Evolutionary conservation across 2,888 invertebrate species (phyloP), one percentile per base, ranked within the genome.

Genomic region (Thymelicus acteon): DNA sequence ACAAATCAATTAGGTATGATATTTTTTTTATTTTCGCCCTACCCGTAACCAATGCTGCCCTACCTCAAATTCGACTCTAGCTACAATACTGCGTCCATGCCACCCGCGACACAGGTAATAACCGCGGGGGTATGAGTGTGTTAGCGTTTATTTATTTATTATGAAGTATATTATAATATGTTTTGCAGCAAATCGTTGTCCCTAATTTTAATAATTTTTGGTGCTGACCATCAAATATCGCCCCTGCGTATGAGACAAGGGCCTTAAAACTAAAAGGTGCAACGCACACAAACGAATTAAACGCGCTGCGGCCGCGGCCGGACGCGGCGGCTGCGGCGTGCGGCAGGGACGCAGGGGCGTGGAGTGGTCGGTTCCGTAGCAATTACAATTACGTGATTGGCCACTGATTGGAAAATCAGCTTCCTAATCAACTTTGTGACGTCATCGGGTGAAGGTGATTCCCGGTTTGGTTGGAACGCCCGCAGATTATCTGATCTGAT

Each of bases 361-460:
- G 88, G 87, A 93, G 93, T 93, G 91, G 88, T 73, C 83, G 78
- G 88, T 92, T 93, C 93, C 93, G 75, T 72, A 75, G 75, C 90
- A 91, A 91, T 92, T 88, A 89, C 92, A 93, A 92, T 92, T 92
- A 90, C 83, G 82, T 90, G 88, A 92, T 91, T 92, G 90, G 76
- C 80, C 88, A 82, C 85, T 91, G 91, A 92, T 92, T 92, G 92
- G 82, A 86, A 89, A 81, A 90, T 87, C 85, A 77, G 86, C 85
- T 93, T 93, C 92, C 92, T 93, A 91, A 93, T 92, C 86, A 92
- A 89, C 78, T 66, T 75, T 72, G 77, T 82, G 81, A 80, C 82
- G 83, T 80, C 73, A 75, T 40, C 49, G 19, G 57, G 57, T 69
- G 63, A 69, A 69, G 69, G 69, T 54, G 62, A 68, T 69, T 37